Evolutionary conservation across 2,888 invertebrate genomes (phyloP).

Genomic region (Lymantria monacha): DNA sequence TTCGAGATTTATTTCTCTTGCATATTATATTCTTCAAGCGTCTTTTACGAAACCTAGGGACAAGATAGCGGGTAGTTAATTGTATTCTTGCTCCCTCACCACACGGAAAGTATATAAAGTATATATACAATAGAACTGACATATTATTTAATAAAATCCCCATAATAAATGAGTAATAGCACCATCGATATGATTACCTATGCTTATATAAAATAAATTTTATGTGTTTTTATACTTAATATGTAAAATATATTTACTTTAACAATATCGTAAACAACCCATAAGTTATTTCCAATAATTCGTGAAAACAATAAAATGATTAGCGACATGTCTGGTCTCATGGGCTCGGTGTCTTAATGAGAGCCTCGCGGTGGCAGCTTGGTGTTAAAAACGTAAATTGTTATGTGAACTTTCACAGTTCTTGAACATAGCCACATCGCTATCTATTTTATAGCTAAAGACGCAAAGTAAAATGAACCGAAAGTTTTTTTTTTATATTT

Average conservation of each 20-base stretch:
- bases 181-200: background rate
- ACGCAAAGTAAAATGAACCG: constrained; percentile 41
- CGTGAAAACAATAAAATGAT: constrained; percentile 68
- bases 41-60: too few relatives aligned
- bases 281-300: constrained; percentile 48
- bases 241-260: constrained; percentile 9
- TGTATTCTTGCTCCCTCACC: too few relatives aligned
- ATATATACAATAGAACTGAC: too few relatives aligned
- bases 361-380: constrained; percentile 58
- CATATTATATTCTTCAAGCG: too few relatives aligned
- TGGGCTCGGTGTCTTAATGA: constrained; percentile 58
- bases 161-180: background rate
- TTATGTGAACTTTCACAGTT: constrained; percentile 81
- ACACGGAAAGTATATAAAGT: too few relatives aligned
- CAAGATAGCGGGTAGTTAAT: too few relatives aligned
- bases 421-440: constrained; percentile 44
- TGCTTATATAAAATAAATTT: background rate
- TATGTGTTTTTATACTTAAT: background rate
- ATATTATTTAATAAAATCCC: too few relatives aligned
- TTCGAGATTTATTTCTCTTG: too few relatives aligned
- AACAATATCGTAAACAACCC: constrained; percentile 29
- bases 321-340: constrained; percentile 59
- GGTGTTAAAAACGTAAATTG: constrained; percentile 79
- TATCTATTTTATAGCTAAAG: constrained; percentile 58
- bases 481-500: constrained; percentile 51